These are phyloP conservation scores for Nasonia vitripennis DNA, from an alignment of 1,140 invertebrate genomes.

Conservation along the genomic window DNA sequence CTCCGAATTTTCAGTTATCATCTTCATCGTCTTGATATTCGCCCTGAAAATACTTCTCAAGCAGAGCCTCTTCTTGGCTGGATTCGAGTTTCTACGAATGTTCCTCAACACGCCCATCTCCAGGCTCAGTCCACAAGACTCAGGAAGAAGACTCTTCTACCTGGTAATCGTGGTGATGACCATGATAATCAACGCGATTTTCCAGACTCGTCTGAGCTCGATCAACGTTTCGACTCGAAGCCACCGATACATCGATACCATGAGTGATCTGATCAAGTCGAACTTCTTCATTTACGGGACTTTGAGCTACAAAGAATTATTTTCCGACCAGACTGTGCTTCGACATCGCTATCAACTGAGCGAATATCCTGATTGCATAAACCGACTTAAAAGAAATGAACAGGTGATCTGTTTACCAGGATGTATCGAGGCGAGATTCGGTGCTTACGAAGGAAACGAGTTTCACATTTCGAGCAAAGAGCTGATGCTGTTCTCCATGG, in stretches of 20 bases:
- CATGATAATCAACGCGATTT: background rate
- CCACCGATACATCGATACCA: background rate
- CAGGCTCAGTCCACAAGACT: background rate
- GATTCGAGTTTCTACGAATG: constrained; percentile 47
- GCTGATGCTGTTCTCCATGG: background rate
- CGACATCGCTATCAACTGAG: constrained; percentile 28
- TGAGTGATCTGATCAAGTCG: background rate
- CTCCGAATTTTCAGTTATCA: background rate
- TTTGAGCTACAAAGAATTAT: background rate
- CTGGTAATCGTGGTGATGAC: background rate
- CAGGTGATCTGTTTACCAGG: constrained; percentile 33
- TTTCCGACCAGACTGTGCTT: constrained; percentile 7
- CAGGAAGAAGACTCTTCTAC: background rate
- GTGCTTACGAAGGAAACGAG: background rate
- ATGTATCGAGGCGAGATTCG: constrained; percentile 26
- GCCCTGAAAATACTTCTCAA: background rate
- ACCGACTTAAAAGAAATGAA: constrained; percentile 3
- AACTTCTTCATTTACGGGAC: background rate
- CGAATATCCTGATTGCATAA: constrained; percentile 28
- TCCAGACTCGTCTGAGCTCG: background rate
- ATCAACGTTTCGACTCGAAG: background rate
- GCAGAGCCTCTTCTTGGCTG: constrained; percentile 25
- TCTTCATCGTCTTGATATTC: background rate
- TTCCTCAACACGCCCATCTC: constrained; percentile 17
- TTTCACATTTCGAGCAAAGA: constrained; percentile 14